Evolutionary conservation across 2,888 invertebrate species (phyloP).

Genomic region (Polyommatus icarus): DNA sequence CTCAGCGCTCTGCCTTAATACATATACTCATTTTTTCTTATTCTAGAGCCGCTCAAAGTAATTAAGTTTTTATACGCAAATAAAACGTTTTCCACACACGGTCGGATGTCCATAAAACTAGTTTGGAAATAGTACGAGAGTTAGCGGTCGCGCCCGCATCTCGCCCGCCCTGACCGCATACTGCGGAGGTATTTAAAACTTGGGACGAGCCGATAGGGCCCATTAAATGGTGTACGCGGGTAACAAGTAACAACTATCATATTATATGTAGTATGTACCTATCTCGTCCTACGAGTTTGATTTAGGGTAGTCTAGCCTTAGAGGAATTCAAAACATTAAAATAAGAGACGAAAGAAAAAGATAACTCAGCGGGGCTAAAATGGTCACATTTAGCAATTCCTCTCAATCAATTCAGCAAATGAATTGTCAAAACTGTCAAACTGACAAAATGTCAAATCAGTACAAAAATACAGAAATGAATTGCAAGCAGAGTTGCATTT

Average conservation of each 20-base stretch:
- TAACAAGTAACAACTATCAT: no score
- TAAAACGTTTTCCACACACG: slow-evolving; percentile 21
- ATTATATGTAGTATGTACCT: neutral
- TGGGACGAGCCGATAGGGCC: neutral
- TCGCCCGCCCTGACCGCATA: slow-evolving; percentile 31
- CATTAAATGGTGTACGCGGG: neutral
- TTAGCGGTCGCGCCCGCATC: slow-evolving; percentile 31
- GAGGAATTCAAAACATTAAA: neutral
- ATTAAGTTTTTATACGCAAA: neutral
- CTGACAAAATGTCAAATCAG: no score
- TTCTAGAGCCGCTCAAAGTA: neutral
- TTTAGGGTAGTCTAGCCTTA: neutral
- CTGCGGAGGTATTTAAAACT: slow-evolving; percentile 30
- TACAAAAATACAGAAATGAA: no score
- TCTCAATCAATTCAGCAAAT: no score
- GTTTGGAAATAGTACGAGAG: slow-evolving; percentile 25
- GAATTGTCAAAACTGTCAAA: no score
- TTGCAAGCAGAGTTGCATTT: no score
- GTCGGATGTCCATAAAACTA: slow-evolving; percentile 25
- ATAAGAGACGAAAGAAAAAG: no score
- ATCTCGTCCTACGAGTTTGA: neutral
- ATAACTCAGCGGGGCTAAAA: no score
- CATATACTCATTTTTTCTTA: neutral
- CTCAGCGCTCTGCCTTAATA: neutral
- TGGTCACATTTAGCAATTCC: no score